A percentile compares a stretch with the other conserved stretches of the same genome.
These are phyloP conservation scores for Agrilus planipennis DNA, from an alignment of 1,140 invertebrate genomes.

Conservation along the genomic window DNA sequence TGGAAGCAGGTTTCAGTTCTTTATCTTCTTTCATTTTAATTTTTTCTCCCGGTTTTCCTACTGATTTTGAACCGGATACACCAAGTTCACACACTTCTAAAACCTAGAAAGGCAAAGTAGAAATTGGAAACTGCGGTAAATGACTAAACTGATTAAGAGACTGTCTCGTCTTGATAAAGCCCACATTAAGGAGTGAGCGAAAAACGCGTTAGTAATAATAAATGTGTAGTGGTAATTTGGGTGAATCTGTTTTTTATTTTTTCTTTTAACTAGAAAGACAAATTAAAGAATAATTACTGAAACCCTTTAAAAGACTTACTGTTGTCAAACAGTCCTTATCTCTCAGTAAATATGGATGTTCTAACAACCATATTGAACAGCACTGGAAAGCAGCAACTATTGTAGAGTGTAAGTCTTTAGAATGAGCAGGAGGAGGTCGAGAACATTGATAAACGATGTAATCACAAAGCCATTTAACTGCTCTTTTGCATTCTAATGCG, in stretches of 20 bases:
- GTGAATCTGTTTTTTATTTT: no score
- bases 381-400: slow-evolving; percentile 92
- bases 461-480: slow-evolving; percentile 96
- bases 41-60: slow-evolving; percentile 76
- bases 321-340: slow-evolving; percentile 87
- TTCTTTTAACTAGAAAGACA: no score
- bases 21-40: slow-evolving; percentile 93
- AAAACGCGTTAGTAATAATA: no score
- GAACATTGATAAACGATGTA: slow-evolving; percentile 95
- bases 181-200: no score
- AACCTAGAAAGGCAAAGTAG: no score
- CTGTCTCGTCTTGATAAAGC: no score
- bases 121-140: no score
- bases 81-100: slow-evolving; percentile 95
- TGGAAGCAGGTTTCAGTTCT: slow-evolving; percentile 88
- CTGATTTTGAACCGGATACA: slow-evolving; percentile 87
- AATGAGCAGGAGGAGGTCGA: slow-evolving; percentile 88
- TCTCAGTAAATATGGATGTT: slow-evolving; percentile 74
- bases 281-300: neutral
- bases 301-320: slow-evolving; percentile 47
- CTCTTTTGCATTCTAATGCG: slow-evolving; percentile 75
- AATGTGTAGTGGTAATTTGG: no score
- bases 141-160: no score
- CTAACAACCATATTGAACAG: slow-evolving; percentile 82
- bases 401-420: slow-evolving; percentile 94